phyloP scores from a whole-genome alignment of 1,140 invertebrate species.

The Drosophila jambulina region DNA sequence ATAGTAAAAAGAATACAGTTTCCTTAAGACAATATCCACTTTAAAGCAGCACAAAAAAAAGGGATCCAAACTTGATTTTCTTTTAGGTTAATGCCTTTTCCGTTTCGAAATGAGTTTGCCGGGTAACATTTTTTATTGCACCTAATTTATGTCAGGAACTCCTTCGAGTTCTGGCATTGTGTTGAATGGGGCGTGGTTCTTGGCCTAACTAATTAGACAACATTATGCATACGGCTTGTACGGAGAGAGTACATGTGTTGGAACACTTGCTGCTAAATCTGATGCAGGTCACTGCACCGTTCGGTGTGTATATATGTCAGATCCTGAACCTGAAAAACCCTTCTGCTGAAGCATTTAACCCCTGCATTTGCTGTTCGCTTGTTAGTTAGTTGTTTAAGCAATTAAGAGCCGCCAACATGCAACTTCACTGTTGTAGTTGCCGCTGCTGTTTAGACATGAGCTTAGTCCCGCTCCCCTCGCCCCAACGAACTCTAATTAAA shows the following conservation, averaged over 20 bases:
- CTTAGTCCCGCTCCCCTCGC: conserved; percentile 8
- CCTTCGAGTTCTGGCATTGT: background rate
- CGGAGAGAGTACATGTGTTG: conserved; percentile 3
- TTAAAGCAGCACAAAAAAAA: background rate
- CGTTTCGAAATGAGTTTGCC: background rate
- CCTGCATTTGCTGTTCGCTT: conserved; percentile 37
- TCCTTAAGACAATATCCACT: background rate
- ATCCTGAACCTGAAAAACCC: conserved; percentile 13
- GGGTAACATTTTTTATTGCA: conserved; percentile 5
- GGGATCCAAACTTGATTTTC: background rate
- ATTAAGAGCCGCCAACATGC: conserved; percentile 68
- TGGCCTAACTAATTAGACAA: conserved; percentile 46
- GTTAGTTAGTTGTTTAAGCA: conserved; percentile 75
- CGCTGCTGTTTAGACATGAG: conserved; percentile 33
- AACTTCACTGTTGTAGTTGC: conserved; percentile 47
- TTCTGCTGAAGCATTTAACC: background rate
- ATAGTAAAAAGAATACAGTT: background rate
- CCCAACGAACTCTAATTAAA: conserved; percentile 70
- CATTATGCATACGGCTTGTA: conserved; percentile 30
- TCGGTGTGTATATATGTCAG: background rate
- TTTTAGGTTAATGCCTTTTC: conserved; percentile 8
- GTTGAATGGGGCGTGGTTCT: conserved; percentile 14
- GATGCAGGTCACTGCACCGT: conserved; percentile 40
- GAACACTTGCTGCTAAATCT: conserved; percentile 25
- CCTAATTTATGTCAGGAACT: conserved; percentile 7